These are phyloP conservation scores for Acanthornis magna DNA, from an alignment of 2,797 vertebrate genomes.

Conservation along the genomic window DNA sequence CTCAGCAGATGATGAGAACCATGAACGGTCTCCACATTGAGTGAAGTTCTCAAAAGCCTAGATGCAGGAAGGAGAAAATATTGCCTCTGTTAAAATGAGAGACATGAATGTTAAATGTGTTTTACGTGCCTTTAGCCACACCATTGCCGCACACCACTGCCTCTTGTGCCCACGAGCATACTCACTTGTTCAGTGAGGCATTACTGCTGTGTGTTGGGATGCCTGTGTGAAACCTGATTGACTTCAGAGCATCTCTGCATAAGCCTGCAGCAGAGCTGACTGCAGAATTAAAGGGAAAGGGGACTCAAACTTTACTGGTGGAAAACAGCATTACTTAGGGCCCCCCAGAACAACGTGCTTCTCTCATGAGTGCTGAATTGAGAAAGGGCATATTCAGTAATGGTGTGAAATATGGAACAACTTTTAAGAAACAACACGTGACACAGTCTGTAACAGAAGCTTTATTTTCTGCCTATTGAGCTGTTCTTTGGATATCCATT, in stretches of 20 bases:
- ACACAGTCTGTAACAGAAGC: not conserved
- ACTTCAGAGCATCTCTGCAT: not conserved
- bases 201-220: not conserved
- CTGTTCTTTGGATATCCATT: not conserved
- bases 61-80: not conserved
- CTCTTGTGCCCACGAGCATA: not conserved
- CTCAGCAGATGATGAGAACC: not conserved
- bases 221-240: not conserved
- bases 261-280: not conserved
- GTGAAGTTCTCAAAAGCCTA: not conserved
- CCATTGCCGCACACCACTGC: not conserved
- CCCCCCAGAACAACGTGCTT: not conserved
- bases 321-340: not conserved
- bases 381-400: not conserved
- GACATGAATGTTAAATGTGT: not conserved
- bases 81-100: not conserved
- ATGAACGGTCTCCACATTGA: fast-evolving
- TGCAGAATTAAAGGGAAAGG: not conserved
- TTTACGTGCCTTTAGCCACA: not conserved
- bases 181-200: fast-evolving
- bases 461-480: not conserved
- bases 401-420: not conserved
- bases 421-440: not conserved
- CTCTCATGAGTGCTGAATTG: not conserved
- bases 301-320: not conserved